Evolutionary conservation across 1,140 invertebrate species (phyloP).

Genomic region (Neelides sp.): DNA sequence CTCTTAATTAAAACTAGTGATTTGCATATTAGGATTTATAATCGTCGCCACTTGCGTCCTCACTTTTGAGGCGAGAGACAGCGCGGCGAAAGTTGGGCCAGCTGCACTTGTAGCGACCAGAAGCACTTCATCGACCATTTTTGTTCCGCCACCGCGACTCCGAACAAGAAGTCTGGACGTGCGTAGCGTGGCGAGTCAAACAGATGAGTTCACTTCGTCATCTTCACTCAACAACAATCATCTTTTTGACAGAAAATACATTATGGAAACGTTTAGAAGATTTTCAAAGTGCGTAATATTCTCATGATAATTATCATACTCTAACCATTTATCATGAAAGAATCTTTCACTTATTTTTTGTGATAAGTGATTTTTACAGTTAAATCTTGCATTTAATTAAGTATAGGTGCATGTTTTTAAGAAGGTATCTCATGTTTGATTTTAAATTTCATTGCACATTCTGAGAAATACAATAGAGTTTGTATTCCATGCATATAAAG

Average conservation of each 20-base stretch:
- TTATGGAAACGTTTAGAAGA: conserved; percentile 29
- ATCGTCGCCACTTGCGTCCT: conserved; percentile 88
- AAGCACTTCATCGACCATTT: conserved; percentile 5
- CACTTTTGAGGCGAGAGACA: conserved; percentile 81
- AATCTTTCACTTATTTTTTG: not conserved
- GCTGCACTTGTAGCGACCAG: conserved; percentile 19
- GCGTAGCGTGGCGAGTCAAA: conserved; percentile 29
- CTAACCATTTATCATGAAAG: too few species aligned
- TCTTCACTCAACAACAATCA: conserved; percentile 12
- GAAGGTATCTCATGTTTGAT: not conserved
- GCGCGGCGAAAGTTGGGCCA: conserved; percentile 33
- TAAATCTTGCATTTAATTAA: not conserved
- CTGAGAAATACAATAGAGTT: not conserved
- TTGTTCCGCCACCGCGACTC: conserved; percentile 5
- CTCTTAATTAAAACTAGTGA: too few species aligned
- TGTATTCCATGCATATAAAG: too few species aligned
- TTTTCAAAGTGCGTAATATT: conserved; percentile 25
- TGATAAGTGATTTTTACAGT: not conserved
- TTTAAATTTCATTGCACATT: not conserved
- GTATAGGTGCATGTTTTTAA: not conserved
- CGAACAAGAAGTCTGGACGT: conserved; percentile 21
- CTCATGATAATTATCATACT: not conserved
- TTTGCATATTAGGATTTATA: conserved; percentile 80
- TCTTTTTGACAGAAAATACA: conserved; percentile 27
- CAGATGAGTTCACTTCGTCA: conserved; percentile 13